A percentile compares a stretch with the other conserved stretches of the same genome.
These are phyloP conservation scores for Eumacrocentrus americanus DNA, from an alignment of 2,888 invertebrate species.

Conservation along the genomic window DNA sequence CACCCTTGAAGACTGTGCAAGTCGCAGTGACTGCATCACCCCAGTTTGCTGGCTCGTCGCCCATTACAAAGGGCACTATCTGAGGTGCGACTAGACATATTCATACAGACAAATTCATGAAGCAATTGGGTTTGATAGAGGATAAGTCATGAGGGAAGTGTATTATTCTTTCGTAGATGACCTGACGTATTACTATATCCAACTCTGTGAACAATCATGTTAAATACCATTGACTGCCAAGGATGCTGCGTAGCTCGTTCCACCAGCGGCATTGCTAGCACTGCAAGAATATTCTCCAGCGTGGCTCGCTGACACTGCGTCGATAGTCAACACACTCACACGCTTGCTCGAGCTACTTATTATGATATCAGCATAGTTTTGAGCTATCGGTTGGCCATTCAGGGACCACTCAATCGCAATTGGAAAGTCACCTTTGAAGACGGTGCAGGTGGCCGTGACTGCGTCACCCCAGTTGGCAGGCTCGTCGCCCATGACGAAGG, in stretches of 20 bases:
- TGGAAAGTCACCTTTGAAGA: conserved; percentile 77
- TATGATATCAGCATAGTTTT: conserved; percentile 45
- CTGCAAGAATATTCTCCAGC: conserved; percentile 76
- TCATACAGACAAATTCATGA: too few species aligned
- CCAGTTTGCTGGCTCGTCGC: conserved; percentile 71
- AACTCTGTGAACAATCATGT: background rate
- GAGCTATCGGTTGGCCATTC: conserved; percentile 67
- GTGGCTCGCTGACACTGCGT: conserved; percentile 70
- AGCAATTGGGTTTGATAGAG: too few species aligned
- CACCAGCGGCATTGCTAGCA: conserved; percentile 71
- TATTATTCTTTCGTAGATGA: conserved; percentile 17
- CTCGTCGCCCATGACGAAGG: conserved; percentile 74
- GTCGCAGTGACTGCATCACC: conserved; percentile 67
- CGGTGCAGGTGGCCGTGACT: conserved; percentile 72
- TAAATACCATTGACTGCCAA: conserved; percentile 71
- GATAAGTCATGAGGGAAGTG: too few species aligned
- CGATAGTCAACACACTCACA: conserved; percentile 67
- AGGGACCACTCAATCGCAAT: conserved; percentile 77
- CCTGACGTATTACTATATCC: background rate
- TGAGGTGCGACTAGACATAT: conserved; percentile 62
- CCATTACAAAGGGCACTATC: conserved; percentile 75
- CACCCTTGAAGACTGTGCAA: conserved; percentile 71
- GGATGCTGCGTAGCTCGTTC: conserved; percentile 67
- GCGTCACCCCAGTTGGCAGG: conserved; percentile 74
- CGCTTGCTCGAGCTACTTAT: conserved; percentile 60